phyloP scores from a whole-genome alignment of 2,797 vertebrate species.

The Notolabrus celidotus region DNA sequence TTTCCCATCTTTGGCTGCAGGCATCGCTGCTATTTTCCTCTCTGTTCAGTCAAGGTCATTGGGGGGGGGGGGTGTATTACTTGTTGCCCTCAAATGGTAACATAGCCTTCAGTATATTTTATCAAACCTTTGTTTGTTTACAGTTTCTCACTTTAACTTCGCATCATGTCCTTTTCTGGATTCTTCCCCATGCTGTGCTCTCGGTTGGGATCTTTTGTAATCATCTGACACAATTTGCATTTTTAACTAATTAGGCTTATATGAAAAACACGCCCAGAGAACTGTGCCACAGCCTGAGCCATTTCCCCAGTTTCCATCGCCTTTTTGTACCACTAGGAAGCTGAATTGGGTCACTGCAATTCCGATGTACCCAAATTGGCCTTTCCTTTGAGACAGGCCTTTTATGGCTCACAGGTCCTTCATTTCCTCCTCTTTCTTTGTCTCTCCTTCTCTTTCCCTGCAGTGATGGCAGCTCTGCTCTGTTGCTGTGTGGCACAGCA shows the following conservation, averaged over 20 bases:
- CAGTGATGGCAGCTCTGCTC: slow-evolving; percentile 44
- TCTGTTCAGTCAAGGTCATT: slow-evolving; percentile 70
- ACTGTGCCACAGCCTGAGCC: slow-evolving; percentile 69
- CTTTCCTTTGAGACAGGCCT: slow-evolving; percentile 79
- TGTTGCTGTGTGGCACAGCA: slow-evolving; percentile 50
- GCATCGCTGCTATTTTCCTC: slow-evolving; percentile 79
- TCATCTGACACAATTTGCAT: slow-evolving; percentile 57
- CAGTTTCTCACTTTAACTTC: not conserved
- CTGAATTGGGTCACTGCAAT: slow-evolving; percentile 78
- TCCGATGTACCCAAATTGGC: slow-evolving; percentile 75
- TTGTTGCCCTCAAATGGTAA: slow-evolving; percentile 50
- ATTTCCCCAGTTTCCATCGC: slow-evolving; percentile 71
- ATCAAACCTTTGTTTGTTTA: slow-evolving; percentile 21
- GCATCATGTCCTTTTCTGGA: slow-evolving; percentile 8
- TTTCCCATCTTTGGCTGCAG: slow-evolving; percentile 87
- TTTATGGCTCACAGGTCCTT: slow-evolving; percentile 76
- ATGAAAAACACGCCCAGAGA: slow-evolving; percentile 54
- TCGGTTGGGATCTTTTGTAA: slow-evolving; percentile 32
- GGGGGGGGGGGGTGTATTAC: slow-evolving; percentile 64
- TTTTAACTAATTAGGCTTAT: slow-evolving; percentile 59
- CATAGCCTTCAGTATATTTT: slow-evolving; percentile 11
- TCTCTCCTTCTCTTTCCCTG: slow-evolving; percentile 49
- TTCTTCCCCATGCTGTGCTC: slow-evolving; percentile 8
- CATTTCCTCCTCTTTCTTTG: slow-evolving; percentile 69
- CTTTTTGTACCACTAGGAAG: slow-evolving; percentile 76